phyloP scores from a whole-genome alignment of 2,797 vertebrate genomes.

The Tarsius wallacei region DNA sequence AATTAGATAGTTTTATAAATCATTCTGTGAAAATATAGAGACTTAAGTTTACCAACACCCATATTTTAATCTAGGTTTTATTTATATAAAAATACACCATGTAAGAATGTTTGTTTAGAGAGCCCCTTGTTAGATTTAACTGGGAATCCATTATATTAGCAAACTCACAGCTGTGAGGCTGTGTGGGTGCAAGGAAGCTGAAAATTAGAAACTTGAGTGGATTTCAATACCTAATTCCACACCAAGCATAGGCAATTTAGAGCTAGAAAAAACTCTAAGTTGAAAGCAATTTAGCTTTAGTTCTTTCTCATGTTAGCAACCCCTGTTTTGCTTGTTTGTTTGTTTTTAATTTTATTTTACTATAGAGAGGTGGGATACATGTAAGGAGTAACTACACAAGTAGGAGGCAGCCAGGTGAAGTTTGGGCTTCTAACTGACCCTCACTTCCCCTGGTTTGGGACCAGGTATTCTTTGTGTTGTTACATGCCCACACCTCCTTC shows the following conservation, averaged over 20 bases:
- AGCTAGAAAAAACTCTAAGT: slow-evolving; percentile 26
- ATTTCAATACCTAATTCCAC: slow-evolving; percentile 73
- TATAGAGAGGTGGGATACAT: too few relatives aligned
- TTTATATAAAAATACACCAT: neutral
- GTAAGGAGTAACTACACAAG: too few relatives aligned
- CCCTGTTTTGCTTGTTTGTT: neutral
- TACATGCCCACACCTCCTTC: too few relatives aligned
- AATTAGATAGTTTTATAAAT: neutral
- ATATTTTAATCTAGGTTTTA: slow-evolving; percentile 26
- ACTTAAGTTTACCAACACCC: neutral
- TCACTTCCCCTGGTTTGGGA: too few relatives aligned
- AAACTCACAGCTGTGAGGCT: neutral
- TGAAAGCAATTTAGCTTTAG: slow-evolving; percentile 58
- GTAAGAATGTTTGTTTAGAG: neutral
- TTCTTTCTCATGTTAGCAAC: slow-evolving; percentile 41
- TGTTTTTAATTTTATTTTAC: too few relatives aligned
- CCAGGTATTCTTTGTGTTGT: too few relatives aligned
- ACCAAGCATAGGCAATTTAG: slow-evolving; percentile 55
- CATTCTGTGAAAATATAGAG: neutral
- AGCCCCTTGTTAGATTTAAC: slow-evolving; percentile 18
- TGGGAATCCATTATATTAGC: slow-evolving; percentile 47
- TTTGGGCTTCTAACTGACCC: too few relatives aligned
- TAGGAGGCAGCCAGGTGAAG: too few relatives aligned
- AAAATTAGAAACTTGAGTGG: slow-evolving; percentile 75
- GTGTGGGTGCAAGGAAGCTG: slow-evolving; percentile 55